These are phyloP conservation scores for Tenebrio molitor DNA, from an alignment of 1,140 invertebrate species.

Conservation along the genomic window DNA sequence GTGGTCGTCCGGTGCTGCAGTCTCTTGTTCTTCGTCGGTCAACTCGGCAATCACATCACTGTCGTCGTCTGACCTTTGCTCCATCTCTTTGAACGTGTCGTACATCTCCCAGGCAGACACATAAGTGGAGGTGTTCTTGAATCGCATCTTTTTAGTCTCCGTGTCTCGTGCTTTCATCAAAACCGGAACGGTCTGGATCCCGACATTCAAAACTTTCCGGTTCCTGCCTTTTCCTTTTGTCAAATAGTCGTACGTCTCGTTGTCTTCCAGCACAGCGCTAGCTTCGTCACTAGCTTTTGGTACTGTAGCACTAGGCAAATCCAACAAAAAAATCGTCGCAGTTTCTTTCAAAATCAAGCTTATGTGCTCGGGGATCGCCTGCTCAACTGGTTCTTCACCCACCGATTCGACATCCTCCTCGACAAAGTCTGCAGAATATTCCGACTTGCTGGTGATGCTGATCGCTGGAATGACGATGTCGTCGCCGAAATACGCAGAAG, in stretches of 20 bases:
- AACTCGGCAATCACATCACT: neutral
- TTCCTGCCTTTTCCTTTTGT: slow-evolving; percentile 74
- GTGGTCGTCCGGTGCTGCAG: neutral
- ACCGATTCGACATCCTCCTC: neutral
- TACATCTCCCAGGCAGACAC: slow-evolving; percentile 82
- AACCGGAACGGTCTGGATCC: slow-evolving; percentile 75
- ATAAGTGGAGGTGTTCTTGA: slow-evolving; percentile 71
- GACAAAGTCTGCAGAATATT: neutral
- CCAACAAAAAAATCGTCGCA: slow-evolving; percentile 75
- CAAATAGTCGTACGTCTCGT: slow-evolving; percentile 76
- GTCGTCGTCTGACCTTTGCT: slow-evolving; percentile 44
- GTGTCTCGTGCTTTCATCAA: slow-evolving; percentile 75
- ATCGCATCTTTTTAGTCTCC: slow-evolving; percentile 69
- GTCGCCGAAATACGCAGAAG: slow-evolving; percentile 12
- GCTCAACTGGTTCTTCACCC: neutral
- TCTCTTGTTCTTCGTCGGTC: neutral
- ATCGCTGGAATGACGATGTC: neutral
- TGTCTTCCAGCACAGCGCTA: slow-evolving; percentile 70
- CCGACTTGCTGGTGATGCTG: neutral
- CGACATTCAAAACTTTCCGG: slow-evolving; percentile 73
- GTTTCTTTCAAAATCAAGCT: slow-evolving; percentile 76
- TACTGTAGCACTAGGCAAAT: slow-evolving; percentile 74
- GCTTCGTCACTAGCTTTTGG: slow-evolving; percentile 72
- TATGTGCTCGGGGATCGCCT: slow-evolving; percentile 67
- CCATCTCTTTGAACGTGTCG: slow-evolving; percentile 73